phyloP scores from a whole-genome alignment of 2,888 invertebrate genomes.

The Epistrophe eligans region DNA sequence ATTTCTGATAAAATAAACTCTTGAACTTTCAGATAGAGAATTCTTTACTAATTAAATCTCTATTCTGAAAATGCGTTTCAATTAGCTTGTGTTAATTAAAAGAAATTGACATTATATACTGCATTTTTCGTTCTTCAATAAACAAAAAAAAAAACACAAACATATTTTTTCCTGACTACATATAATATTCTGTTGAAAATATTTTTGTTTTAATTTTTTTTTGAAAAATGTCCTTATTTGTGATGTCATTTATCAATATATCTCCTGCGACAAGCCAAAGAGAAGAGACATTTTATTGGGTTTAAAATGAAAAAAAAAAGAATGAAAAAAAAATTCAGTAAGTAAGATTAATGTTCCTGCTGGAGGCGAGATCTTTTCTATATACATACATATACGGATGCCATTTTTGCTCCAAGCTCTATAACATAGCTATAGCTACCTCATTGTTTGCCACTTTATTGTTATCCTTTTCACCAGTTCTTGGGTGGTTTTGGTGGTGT shows the following conservation, averaged over 20 bases:
- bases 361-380: neutral
- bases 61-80: conserved; percentile 6
- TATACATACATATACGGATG: neutral
- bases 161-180: neutral
- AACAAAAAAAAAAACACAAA: neutral
- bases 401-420: neutral
- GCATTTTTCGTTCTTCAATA: neutral
- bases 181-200: neutral
- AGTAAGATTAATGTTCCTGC: conserved; percentile 69
- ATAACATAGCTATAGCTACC: conserved; percentile 6
- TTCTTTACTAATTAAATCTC: neutral
- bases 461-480: conserved; percentile 65
- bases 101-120: neutral
- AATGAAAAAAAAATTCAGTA: conserved; percentile 45
- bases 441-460: conserved; percentile 69
- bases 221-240: conserved; percentile 8
- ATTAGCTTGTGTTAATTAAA: conserved; percentile 11
- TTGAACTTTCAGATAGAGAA: neutral
- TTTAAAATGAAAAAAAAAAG: conserved; percentile 23
- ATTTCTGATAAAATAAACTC: neutral
- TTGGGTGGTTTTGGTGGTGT: conserved; percentile 40
- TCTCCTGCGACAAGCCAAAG: conserved; percentile 34
- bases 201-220: neutral
- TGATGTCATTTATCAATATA: conserved; percentile 64
- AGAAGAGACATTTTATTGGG: conserved; percentile 35